Evolutionary conservation across 2,113 vertebrate species (phyloP).

Genomic region (Falcunculus frontatus): DNA sequence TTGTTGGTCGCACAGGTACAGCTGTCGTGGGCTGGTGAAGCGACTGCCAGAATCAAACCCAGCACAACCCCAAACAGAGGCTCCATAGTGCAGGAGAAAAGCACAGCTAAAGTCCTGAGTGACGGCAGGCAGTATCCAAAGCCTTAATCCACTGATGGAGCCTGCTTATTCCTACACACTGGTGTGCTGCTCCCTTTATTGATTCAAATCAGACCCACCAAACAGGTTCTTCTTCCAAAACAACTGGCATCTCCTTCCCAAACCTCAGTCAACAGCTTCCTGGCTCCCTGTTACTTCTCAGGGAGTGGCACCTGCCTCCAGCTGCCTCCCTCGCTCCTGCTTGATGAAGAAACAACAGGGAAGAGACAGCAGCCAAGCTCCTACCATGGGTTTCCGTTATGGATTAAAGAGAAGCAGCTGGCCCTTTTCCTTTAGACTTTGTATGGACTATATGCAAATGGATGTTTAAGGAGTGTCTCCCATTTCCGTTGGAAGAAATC

Average conservation of each 20-base stretch:
- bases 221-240: slow-evolving; percentile 44
- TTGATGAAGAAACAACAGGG: not conserved
- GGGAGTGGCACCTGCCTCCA: not conserved
- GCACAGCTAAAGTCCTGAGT: not conserved
- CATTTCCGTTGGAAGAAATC: not conserved
- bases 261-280: not conserved
- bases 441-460: not conserved
- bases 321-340: not conserved
- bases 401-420: not conserved
- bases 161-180: not conserved
- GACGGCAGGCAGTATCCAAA: not conserved
- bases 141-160: not conserved
- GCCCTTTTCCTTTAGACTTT: not conserved
- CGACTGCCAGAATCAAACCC: not conserved
- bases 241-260: not conserved
- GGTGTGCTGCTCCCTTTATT: slow-evolving; percentile 15
- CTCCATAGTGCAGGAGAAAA: not conserved
- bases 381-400: not conserved
- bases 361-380: not conserved
- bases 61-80: not conserved
- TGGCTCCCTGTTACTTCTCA: not conserved
- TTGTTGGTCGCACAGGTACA: slow-evolving; percentile 58
- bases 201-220: slow-evolving; percentile 16
- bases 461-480: not conserved
- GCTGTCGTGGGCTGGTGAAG: not conserved